Conservation (phyloP, 30 jellyfish, hydroid and myxozoan species). For the Morbakka virulenta region DNA sequence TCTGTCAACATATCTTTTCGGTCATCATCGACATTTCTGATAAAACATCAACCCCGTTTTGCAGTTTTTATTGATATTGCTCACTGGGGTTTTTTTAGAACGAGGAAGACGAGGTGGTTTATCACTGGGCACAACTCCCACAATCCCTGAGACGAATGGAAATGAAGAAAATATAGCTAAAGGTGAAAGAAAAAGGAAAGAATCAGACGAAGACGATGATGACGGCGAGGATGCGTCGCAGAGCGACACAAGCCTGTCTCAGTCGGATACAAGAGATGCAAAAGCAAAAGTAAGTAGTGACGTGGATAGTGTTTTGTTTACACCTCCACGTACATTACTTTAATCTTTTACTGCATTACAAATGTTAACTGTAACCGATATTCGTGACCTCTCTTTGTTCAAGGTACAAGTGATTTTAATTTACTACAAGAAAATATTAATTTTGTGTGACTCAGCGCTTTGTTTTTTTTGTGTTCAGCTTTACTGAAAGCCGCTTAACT, state of each 20-base stretch:
- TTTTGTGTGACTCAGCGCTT: no score
- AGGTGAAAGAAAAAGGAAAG: not conserved
- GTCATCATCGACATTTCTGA: not conserved
- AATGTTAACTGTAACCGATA: no score
- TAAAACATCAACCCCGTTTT: no score
- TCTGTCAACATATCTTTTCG: no score
- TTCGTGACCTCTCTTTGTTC: no score
- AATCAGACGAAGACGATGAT: not conserved
- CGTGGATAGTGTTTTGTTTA: not conserved
- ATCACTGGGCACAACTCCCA: slow-evolving; percentile 41
- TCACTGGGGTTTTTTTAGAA: slow-evolving; percentile 32
- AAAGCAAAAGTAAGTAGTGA: not conserved
- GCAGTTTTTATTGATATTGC: no score
- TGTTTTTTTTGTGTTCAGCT: no score
- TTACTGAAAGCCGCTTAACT: no score
- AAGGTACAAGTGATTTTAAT: no score
- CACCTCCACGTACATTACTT: not conserved
- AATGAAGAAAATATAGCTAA: not conserved
- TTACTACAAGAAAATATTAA: no score
- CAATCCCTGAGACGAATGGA: slow-evolving; percentile 24
- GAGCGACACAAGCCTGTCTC: not conserved
- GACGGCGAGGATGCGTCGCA: not conserved
- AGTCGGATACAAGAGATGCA: not conserved
- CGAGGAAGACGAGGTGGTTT: slow-evolving; percentile 87
- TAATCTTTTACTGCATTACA: not conserved